These are phyloP conservation scores for Capromys pilorides DNA, from an alignment of 2,797 vertebrate genomes.

Conservation along the genomic window DNA sequence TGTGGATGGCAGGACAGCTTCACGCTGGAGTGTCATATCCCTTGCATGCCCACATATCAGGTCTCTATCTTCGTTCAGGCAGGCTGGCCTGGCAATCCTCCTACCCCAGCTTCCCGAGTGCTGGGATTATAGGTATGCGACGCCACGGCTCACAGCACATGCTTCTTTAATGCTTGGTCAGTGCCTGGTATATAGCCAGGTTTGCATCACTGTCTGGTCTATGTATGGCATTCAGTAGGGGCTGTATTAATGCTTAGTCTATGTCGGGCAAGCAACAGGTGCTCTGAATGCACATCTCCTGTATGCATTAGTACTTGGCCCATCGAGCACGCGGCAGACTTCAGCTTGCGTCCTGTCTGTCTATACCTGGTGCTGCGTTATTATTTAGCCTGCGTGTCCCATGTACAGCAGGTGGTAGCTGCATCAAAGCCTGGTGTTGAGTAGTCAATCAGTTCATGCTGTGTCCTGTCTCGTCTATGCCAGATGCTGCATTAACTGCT, in stretches of 20 bases:
- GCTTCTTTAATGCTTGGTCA: background rate
- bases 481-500: background rate
- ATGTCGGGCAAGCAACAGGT: background rate
- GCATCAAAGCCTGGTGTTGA: background rate
- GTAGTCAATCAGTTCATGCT: background rate
- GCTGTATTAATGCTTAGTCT: background rate
- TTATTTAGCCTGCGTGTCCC: background rate
- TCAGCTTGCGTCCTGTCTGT: background rate
- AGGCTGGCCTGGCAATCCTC: background rate
- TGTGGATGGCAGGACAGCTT: background rate
- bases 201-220: background rate
- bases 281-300: background rate
- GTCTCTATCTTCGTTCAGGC: background rate
- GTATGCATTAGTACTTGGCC: background rate
- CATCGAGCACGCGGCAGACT: too few relatives aligned
- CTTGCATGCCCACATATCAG: background rate
- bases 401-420: background rate
- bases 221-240: background rate
- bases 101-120: background rate
- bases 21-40: background rate
- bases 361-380: too few relatives aligned
- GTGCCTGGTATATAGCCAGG: background rate
- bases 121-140: background rate
- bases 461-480: background rate
- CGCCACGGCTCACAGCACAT: background rate